phyloP scores from a whole-genome alignment of 2,888 invertebrate genomes.

The Paralinhomoeus sp. region DNA sequence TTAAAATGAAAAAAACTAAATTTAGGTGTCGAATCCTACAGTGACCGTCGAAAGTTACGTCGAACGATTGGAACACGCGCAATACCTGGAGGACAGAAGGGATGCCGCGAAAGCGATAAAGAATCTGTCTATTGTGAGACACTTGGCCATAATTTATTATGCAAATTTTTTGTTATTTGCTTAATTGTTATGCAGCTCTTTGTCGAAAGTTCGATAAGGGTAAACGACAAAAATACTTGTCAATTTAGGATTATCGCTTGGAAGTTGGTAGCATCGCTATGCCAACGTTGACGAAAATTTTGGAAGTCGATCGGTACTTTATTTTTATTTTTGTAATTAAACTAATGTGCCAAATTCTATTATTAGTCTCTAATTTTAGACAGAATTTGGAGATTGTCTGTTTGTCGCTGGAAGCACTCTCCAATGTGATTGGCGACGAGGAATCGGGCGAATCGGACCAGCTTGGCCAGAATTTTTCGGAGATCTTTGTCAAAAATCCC shows the following conservation, averaged over 20 bases:
- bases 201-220: background rate
- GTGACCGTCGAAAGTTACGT: constrained; percentile 58
- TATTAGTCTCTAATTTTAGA: constrained; percentile 28
- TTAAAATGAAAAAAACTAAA: background rate
- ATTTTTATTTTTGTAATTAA: too few relatives aligned
- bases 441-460: constrained; percentile 23
- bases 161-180: background rate
- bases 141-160: background rate
- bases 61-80: constrained; percentile 72
- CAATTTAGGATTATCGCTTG: constrained; percentile 58
- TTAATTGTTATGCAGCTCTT: too few relatives aligned
- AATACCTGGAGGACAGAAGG: constrained; percentile 70
- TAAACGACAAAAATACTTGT: background rate
- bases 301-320: constrained; percentile 48
- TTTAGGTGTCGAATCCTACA: too few relatives aligned
- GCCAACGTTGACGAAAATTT: constrained; percentile 44
- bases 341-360: background rate
- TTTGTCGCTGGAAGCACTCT: constrained; percentile 69
- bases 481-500: constrained; percentile 28
- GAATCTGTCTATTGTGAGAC: constrained; percentile 28
- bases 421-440: constrained; percentile 49
- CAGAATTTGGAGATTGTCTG: constrained; percentile 73
- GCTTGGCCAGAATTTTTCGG: constrained; percentile 31
- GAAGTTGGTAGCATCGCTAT: constrained; percentile 84
- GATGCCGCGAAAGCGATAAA: constrained; percentile 88